Base-by-base conservation (phyloP, 2,888 invertebrate species). In the Microctonus aethiopoides region DNA sequence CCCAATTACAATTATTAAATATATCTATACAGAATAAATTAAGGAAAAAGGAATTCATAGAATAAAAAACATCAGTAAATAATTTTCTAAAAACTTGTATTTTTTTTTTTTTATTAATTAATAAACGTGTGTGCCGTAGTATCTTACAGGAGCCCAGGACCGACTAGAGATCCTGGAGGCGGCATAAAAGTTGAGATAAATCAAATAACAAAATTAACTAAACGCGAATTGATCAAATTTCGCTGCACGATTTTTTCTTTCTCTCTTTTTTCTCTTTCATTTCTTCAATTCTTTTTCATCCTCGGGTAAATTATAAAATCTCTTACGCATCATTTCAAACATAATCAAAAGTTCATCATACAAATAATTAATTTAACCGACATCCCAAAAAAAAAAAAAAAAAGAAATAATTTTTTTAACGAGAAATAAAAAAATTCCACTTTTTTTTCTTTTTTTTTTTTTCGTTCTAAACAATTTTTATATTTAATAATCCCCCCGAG, bases 141-240 rank as follows among this genome's bases (percentile, higher is more conserved):
- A 84, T 85, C 81, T 84, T 86, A 86, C 85, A 86, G 83, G 84
- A 84, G 82, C 78, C 81, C 79, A 76, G 78, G 76, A 75, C 78
- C 79, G 76, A 77, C 77, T 79, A 78, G 74, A 80, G 78, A 80
- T 75, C 76, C 78, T 76, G 77, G 78, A 77, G 76, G 77, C 81
- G 81, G 78, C 75, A 79, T 80, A 79, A 80, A 83, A 83, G 79
- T 84, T 81, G 83, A 84, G 81, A 83, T 84, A 84, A 86, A 84
- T 84, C 82, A 86, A 84, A 84, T 86, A 86, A 86, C 86, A 86
- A 85, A 85, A 85, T 85, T 85, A 86, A 86, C 85, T 86, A 86
- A 84, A 84, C 83, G 84, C 82, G 78, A 77, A 78, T 74, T 77
- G 80, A 82, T 80, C 80, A 78, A 56, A 68, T 70, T 64, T 68